Evolutionary conservation across 2,113 vertebrate species (phyloP).

Genomic region (Sinosuthora webbiana): DNA sequence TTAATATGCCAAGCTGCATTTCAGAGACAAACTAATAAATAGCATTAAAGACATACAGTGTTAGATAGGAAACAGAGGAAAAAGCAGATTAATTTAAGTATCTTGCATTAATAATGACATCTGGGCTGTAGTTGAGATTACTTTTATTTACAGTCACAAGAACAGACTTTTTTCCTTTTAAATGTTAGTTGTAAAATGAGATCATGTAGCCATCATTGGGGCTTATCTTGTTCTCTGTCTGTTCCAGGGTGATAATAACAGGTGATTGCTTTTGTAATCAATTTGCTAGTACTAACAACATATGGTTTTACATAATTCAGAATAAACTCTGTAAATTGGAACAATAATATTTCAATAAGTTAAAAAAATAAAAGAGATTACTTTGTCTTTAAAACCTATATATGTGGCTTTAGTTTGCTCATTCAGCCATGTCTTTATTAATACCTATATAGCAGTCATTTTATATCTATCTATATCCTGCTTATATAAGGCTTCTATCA

Average conservation of each 20-base stretch:
- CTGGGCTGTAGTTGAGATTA: slow-evolving; percentile 30
- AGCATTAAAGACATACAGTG: not conserved
- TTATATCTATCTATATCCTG: not conserved
- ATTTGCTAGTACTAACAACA: slow-evolving; percentile 71
- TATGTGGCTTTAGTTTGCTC: not conserved
- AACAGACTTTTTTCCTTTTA: slow-evolving; percentile 76
- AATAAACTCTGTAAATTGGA: slow-evolving; percentile 67
- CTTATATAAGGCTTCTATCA: not conserved
- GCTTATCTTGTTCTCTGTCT: slow-evolving; percentile 58
- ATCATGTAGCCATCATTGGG: slow-evolving; percentile 42
- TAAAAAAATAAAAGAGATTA: not conserved
- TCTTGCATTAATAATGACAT: not conserved
- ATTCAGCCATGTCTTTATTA: not conserved
- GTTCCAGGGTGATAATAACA: slow-evolving; percentile 71
- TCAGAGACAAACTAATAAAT: slow-evolving; percentile 2
- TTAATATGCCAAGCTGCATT: not conserved
- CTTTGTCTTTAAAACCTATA: not conserved
- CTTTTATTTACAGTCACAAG: slow-evolving; percentile 40
- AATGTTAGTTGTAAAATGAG: slow-evolving; percentile 73
- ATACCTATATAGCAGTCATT: not conserved
- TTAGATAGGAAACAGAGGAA: not conserved
- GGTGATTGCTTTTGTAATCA: slow-evolving; percentile 74
- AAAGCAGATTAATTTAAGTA: slow-evolving; percentile 1
- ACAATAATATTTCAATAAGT: slow-evolving; percentile 42
- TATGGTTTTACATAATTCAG: slow-evolving; percentile 60